phyloP scores from a whole-genome alignment of 1,140 invertebrate species.

The Plectrocnemia conspersa region DNA sequence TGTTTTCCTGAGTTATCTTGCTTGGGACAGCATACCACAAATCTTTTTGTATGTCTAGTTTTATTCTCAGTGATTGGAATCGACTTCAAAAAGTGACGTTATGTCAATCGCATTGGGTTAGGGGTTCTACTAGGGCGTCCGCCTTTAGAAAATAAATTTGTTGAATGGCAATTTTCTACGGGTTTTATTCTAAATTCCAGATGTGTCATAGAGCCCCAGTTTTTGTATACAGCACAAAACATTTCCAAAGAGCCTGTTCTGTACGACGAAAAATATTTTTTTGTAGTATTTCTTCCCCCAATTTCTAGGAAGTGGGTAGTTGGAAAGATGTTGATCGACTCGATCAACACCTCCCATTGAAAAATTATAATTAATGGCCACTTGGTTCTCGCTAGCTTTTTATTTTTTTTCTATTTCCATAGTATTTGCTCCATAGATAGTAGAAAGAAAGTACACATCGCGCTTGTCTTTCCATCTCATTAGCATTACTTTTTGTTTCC shows the following conservation, averaged over 20 bases:
- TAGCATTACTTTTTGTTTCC: slow-evolving; percentile 18
- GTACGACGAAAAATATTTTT: slow-evolving; percentile 17
- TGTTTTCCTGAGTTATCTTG: slow-evolving; percentile 1
- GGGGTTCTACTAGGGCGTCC: slow-evolving; percentile 8
- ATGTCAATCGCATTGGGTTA: not conserved
- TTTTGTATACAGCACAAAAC: slow-evolving; percentile 19
- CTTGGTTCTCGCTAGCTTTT: too few relatives aligned
- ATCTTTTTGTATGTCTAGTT: slow-evolving; percentile 4
- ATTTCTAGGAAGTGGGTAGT: slow-evolving; percentile 17
- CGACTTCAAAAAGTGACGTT: not conserved
- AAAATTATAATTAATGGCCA: slow-evolving; percentile 12
- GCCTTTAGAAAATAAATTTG: slow-evolving; percentile 2
- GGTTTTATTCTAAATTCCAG: slow-evolving; percentile 15
- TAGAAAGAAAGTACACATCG: slow-evolving; percentile 18
- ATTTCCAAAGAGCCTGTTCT: slow-evolving; percentile 15
- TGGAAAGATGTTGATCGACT: slow-evolving; percentile 13
- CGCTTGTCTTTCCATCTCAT: slow-evolving; percentile 21
- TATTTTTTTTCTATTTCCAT: slow-evolving; percentile 8
- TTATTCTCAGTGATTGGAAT: slow-evolving; percentile 1
- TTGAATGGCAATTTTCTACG: slow-evolving; percentile 5
- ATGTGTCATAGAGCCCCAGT: slow-evolving; percentile 11
- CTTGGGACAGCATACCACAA: slow-evolving; percentile 1
- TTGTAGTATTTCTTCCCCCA: slow-evolving; percentile 20
- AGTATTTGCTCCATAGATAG: slow-evolving; percentile 17
- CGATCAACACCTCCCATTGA: slow-evolving; percentile 19